phyloP scores from a whole-genome alignment of 2,888 invertebrate species.

The Agrotis ipsilon region DNA sequence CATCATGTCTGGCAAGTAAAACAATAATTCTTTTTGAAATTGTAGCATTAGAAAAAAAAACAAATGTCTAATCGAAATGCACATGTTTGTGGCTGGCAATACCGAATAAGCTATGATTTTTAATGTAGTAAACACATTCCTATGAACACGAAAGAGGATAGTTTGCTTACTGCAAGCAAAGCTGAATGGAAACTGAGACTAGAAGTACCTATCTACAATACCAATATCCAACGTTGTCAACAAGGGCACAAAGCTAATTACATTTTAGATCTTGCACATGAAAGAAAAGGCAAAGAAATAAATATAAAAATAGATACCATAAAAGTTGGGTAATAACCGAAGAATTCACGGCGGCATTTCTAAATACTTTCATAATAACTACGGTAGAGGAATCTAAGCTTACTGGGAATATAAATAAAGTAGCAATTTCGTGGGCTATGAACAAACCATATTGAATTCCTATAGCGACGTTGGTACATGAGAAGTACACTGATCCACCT shows the following conservation, averaged over 20 bases:
- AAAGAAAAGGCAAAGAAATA: conserved; percentile 25
- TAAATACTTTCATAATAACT: conserved; percentile 42
- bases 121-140: conserved; percentile 3
- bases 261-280: conserved; percentile 19
- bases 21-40: conserved; percentile 11
- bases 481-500: conserved; percentile 83
- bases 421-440: conserved; percentile 62
- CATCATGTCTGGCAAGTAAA: conserved; percentile 21
- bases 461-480: conserved; percentile 80
- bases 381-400: conserved; percentile 51
- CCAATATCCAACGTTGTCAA: conserved; percentile 23
- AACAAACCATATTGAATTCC: conserved; percentile 83
- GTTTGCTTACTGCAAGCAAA: conserved; percentile 51
- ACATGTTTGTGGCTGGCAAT: conserved; percentile 19
- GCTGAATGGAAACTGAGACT: conserved; percentile 30
- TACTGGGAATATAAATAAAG: conserved; percentile 46
- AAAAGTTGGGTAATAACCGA: conserved; percentile 21
- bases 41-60: background rate
- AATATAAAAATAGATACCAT: conserved; percentile 19
- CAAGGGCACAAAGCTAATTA: conserved; percentile 31
- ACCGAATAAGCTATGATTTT: conserved; percentile 20
- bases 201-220: conserved; percentile 56
- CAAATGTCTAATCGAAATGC: background rate
- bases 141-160: conserved; percentile 32
- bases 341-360: conserved; percentile 25